Evolutionary conservation across 2,797 vertebrate species (phyloP).

Genomic region (Poeciliopsis paucimaculata): DNA sequence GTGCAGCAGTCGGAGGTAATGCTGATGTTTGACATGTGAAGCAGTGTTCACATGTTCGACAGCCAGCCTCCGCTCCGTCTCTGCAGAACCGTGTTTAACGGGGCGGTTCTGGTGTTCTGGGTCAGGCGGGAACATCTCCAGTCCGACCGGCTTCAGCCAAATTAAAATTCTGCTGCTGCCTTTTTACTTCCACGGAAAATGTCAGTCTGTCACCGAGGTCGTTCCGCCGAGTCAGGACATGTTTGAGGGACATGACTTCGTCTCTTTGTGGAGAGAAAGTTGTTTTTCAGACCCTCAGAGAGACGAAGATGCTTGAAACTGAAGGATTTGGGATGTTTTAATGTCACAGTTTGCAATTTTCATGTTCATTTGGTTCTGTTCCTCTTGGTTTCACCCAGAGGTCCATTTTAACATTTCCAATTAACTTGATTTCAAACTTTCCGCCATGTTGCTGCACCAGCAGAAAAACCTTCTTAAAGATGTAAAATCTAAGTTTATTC

Average conservation of each 20-base stretch:
- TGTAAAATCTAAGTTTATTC: not conserved
- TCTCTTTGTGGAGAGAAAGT: not conserved
- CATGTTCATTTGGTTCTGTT: not conserved
- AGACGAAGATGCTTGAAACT: not conserved
- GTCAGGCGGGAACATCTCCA: not conserved
- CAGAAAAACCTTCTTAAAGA: not conserved
- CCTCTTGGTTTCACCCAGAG: too few relatives aligned
- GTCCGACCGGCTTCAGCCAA: not conserved
- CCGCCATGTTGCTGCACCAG: not conserved
- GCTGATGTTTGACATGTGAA: not conserved
- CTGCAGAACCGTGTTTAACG: conserved; percentile 20
- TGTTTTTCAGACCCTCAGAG: not conserved
- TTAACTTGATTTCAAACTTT: too few relatives aligned
- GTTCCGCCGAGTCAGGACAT: not conserved
- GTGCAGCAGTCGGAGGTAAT: not conserved
- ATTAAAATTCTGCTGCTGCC: not conserved
- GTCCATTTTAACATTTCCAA: too few relatives aligned
- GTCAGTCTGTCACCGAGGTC: not conserved
- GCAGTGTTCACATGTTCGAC: not conserved
- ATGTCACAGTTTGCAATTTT: not conserved
- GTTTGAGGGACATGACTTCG: too few relatives aligned
- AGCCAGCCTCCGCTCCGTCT: not conserved
- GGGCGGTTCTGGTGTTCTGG: not conserved
- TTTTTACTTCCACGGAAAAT: not conserved
- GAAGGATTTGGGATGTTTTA: not conserved